A percentile compares a stretch with the other conserved stretches of the same genome.
phyloP scores from a whole-genome alignment of 2,888 invertebrate genomes.

The Melanchra persicariae region DNA sequence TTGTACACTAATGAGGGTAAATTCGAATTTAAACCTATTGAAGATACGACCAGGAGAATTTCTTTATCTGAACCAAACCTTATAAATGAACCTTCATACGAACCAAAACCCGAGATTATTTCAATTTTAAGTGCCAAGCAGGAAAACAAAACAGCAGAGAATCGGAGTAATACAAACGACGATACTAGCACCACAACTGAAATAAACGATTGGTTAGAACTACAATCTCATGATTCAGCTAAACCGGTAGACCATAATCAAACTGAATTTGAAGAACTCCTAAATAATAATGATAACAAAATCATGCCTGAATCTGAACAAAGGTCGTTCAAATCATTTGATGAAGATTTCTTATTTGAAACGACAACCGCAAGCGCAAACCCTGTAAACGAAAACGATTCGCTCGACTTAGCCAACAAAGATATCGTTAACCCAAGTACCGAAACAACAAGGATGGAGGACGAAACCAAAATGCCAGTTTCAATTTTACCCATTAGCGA shows the following conservation, averaged over 20 bases:
- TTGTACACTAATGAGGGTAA: constrained; percentile 66
- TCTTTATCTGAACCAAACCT: constrained; percentile 75
- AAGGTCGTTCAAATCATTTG: constrained; percentile 77
- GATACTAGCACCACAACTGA: constrained; percentile 64
- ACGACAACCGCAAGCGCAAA: constrained; percentile 47
- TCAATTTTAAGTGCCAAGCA: constrained; percentile 71
- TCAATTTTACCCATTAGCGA: constrained; percentile 21
- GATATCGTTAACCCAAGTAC: constrained; percentile 27
- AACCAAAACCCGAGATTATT: constrained; percentile 77
- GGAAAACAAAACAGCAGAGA: constrained; percentile 32
- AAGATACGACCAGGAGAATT: constrained; percentile 68
- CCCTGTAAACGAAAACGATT: constrained; percentile 33
- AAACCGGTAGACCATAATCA: constrained; percentile 52
- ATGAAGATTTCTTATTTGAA: constrained; percentile 69
- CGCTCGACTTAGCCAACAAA: constrained; percentile 30
- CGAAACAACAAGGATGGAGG: constrained; percentile 35
- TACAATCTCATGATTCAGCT: constrained; percentile 57
- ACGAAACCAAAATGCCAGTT: constrained; percentile 18
- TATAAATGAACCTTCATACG: constrained; percentile 77
- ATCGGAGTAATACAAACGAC: constrained; percentile 48
- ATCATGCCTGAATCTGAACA: constrained; percentile 71
- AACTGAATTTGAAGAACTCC: constrained; percentile 53
- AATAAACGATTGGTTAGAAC: constrained; percentile 78
- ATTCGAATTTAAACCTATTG: constrained; percentile 58
- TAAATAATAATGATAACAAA: constrained; percentile 61